Conservation (phyloP, 2,797 vertebrate genomes). For the Hapalemur alaotrensis region DNA sequence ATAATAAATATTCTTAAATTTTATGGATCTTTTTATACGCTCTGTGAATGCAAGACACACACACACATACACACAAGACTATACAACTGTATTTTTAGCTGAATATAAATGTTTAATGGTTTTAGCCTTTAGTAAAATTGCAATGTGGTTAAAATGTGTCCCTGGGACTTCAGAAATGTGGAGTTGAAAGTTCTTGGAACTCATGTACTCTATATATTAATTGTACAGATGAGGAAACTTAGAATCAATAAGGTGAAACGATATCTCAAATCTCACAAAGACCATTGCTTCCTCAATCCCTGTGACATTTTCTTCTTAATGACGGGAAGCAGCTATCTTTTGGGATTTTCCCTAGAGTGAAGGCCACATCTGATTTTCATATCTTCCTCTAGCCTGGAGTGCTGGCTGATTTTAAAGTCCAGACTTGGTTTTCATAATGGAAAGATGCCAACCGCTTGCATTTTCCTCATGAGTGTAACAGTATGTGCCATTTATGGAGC, state of each 20-base stretch:
- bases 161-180: background rate
- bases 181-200: background rate
- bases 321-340: background rate
- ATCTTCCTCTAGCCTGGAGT: background rate
- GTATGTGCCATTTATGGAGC: background rate
- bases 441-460: background rate
- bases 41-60: background rate
- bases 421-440: background rate
- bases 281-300: background rate
- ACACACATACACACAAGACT: background rate
- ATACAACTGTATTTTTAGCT: background rate
- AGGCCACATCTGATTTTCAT: slow-evolving; percentile 37
- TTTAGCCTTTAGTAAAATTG: background rate
- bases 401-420: background rate
- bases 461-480: background rate
- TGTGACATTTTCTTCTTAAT: background rate
- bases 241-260: background rate
- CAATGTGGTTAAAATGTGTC: background rate
- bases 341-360: background rate
- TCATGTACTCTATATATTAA: background rate
- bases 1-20: background rate
- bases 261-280: background rate
- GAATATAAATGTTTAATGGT: background rate
- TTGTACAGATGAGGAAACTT: slow-evolving; percentile 18
- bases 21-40: background rate